Evolutionary conservation across 2,888 invertebrate species (phyloP), one percentile per base, ranked within the genome.

Genomic region (Phaonia tiefii): DNA sequence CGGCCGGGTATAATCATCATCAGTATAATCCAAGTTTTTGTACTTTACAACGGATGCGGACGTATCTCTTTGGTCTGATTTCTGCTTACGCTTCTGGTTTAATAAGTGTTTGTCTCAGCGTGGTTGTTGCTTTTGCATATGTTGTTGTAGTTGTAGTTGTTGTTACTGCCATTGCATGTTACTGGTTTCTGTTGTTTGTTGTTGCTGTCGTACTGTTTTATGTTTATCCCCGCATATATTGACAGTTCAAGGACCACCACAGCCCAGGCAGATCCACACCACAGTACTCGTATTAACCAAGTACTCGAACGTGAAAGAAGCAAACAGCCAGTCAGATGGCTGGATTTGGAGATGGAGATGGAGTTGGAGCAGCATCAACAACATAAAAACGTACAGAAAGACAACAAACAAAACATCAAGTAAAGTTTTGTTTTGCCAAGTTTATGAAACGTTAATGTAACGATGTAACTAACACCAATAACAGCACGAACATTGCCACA

Each of bases 191-290:
- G 76, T 81, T 51, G 26, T 56, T 71, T 39, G 65, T 71, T 78
- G 71, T 76, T 79, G 63, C 79, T 75, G 58, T 80, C 58, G 60
- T 71, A 63, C 44, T 58, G 71, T 49, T 44, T 74, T 39, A 77
- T 83, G 74, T 75, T 72, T 78, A 80, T 67, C 79, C 74, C 79
- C 63, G 75, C 75, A 75, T 77, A 82, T 85, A 85, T 84, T 85
- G 85, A 87, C 88, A 86, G 88, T 88, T 88, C 88, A 88, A 88
- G 89, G 88, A 88, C 88, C 88, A 88, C 72, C 70, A 73, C 73
- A 72, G 88, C 88, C 88, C 87, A 87, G 86, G 74, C 79, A 70
- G 72, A 82, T 67, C 80, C 78, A 76, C 46, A 71, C 44, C 75
- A 60, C 22, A n/a, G n/a, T n/a, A n/a, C n/a, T n/a, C n/a, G n/a